Evolutionary conservation across 2,888 invertebrate genomes (phyloP).

Genomic region (Prosapia bicincta): DNA sequence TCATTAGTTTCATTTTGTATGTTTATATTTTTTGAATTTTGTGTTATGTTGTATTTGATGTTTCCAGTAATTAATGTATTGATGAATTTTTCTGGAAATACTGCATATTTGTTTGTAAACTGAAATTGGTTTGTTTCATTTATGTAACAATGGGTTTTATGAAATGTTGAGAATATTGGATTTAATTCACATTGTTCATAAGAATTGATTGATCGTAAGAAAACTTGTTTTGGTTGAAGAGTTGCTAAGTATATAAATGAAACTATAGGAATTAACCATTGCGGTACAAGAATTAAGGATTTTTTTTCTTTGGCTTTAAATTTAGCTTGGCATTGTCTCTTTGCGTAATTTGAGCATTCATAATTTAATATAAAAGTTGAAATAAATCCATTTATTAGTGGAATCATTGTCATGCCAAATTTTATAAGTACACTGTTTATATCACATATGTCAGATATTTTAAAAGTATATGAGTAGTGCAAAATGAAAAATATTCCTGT

Average conservation of each 20-base stretch:
- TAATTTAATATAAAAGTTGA: neutral
- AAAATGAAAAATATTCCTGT: neutral
- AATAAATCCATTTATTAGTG: neutral
- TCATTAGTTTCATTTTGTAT: neutral
- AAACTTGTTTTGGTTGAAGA: neutral
- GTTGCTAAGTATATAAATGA: neutral
- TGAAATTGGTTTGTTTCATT: neutral
- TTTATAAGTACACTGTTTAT: neutral
- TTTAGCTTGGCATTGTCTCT: neutral
- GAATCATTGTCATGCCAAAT: neutral
- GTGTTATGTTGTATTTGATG: neutral
- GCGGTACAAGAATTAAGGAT: neutral
- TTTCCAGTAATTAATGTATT: neutral
- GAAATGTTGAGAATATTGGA: neutral
- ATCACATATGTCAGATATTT: neutral
- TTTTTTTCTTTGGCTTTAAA: neutral
- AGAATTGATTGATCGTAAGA: neutral
- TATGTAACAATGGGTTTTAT: neutral
- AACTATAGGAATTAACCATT: neutral
- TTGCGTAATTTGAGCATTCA: neutral
- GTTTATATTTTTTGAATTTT: neutral
- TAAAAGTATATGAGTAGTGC: neutral
- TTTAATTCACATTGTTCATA: neutral
- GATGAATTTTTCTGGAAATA: neutral
- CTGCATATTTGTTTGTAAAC: neutral